phyloP scores from a whole-genome alignment of 2,797 vertebrate species.

The Macropodus opercularis region DNA sequence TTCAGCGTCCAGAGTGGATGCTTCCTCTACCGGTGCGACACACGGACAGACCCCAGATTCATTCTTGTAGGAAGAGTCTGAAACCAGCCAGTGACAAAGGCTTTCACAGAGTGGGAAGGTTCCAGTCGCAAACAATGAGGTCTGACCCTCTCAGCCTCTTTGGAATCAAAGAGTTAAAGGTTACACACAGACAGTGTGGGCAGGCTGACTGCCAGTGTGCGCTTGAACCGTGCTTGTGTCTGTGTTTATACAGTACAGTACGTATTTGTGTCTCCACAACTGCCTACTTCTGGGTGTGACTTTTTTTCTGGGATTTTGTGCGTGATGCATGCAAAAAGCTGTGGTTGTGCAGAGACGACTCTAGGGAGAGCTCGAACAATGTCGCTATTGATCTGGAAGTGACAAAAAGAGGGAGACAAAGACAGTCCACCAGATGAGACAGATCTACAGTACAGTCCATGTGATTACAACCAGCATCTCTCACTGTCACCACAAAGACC shows the following conservation, averaged over 20 bases:
- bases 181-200: constrained; percentile 60
- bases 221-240: constrained; percentile 36
- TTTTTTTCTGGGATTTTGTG: constrained; percentile 44
- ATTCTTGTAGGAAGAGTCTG: neutral
- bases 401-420: constrained; percentile 31
- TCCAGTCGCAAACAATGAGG: constrained; percentile 33
- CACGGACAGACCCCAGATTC: neutral
- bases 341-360: constrained; percentile 49
- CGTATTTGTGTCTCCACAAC: constrained; percentile 41
- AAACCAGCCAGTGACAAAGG: constrained; percentile 7
- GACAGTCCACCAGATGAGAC: constrained; percentile 40
- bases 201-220: constrained; percentile 48
- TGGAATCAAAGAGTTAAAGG: constrained; percentile 66
- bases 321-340: constrained; percentile 30
- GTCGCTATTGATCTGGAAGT: constrained; percentile 59
- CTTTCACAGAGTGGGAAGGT: constrained; percentile 4
- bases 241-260: too few relatives aligned
- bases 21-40: neutral
- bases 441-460: constrained; percentile 46
- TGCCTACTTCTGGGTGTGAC: constrained; percentile 29
- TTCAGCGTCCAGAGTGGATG: neutral
- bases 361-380: constrained; percentile 51
- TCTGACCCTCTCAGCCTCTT: constrained; percentile 51
- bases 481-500: constrained; percentile 38
- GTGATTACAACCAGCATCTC: constrained; percentile 52